Percentiles rank a stretch among this genome's conserved stretches.
Conservation (phyloP, 1,140 invertebrate species). For the Episyrphus balteatus region DNA sequence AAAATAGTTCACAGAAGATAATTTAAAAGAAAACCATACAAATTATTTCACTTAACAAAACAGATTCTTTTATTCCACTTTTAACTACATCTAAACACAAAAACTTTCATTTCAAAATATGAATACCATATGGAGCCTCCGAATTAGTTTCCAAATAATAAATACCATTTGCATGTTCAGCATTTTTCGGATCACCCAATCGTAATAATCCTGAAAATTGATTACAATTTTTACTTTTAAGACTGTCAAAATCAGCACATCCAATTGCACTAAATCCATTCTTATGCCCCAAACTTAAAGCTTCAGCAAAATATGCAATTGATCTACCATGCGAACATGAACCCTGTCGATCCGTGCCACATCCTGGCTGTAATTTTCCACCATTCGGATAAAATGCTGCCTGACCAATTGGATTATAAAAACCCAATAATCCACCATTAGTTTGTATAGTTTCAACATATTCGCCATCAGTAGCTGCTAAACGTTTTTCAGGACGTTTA, state of each 20-base stretch:
- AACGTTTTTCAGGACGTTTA: constrained; percentile 4
- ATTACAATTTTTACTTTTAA: not conserved
- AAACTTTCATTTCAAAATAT: no score
- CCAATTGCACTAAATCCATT: not conserved
- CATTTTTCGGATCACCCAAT: not conserved
- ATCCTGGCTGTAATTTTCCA: constrained; percentile 40
- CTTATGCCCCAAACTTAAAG: not conserved
- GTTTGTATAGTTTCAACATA: constrained; percentile 37
- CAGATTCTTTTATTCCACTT: no score
- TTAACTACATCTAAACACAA: no score
- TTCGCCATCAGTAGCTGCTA: constrained; percentile 25
- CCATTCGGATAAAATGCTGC: constrained; percentile 38
- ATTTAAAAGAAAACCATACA: no score
- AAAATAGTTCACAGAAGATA: no score
- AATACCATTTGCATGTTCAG: not conserved
- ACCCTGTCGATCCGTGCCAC: constrained; percentile 16
- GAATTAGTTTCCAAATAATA: not conserved
- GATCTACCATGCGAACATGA: constrained; percentile 35
- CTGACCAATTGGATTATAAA: constrained; percentile 25
- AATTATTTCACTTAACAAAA: no score
- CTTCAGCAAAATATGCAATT: constrained; percentile 44
- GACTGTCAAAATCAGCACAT: not conserved
- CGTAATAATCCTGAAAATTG: not conserved
- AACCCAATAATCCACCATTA: constrained; percentile 35
- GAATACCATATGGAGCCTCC: not conserved